These are phyloP conservation scores for Clarias gariepinus DNA, from an alignment of 2,113 vertebrate genomes.

Conservation along the genomic window DNA sequence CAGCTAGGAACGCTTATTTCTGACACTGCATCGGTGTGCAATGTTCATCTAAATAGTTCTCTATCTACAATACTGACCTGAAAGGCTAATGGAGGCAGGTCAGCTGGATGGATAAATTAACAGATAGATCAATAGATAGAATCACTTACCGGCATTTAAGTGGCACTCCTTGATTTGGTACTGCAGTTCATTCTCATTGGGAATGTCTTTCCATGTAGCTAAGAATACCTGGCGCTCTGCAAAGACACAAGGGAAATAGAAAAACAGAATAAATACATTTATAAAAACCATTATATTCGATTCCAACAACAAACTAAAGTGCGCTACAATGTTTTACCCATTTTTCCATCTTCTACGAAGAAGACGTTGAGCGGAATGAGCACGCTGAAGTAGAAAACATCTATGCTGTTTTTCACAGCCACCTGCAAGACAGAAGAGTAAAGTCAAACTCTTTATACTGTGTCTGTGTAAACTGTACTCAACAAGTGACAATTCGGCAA, in stretches of 20 bases:
- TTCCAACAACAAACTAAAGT: neutral
- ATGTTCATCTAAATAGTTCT: neutral
- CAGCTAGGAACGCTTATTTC: neutral
- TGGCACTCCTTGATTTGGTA: slow-evolving; percentile 99
- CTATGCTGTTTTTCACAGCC: slow-evolving; percentile 99
- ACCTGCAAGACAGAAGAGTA: slow-evolving; percentile 76
- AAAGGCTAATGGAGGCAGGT: neutral
- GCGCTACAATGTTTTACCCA: slow-evolving; percentile 77
- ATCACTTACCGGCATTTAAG: slow-evolving; percentile 88
- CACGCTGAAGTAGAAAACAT: slow-evolving; percentile 99
- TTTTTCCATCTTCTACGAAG: slow-evolving; percentile 99
- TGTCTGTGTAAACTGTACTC: neutral
- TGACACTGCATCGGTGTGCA: too few relatives aligned
- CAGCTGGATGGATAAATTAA: neutral
- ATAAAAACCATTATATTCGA: neutral
- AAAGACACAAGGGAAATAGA: neutral
- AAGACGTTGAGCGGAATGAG: slow-evolving; percentile 95
- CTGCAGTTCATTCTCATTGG: slow-evolving; percentile 97
- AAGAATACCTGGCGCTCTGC: slow-evolving; percentile 97
- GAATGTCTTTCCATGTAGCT: slow-evolving; percentile 98
- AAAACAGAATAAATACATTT: neutral
- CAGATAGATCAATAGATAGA: neutral
- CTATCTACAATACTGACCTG: neutral
- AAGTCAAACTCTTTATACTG: neutral
- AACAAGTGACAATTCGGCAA: too few relatives aligned